These are phyloP conservation scores for Hipparchia sbordonii DNA, from an alignment of 2,888 invertebrate species.

Conservation along the genomic window DNA sequence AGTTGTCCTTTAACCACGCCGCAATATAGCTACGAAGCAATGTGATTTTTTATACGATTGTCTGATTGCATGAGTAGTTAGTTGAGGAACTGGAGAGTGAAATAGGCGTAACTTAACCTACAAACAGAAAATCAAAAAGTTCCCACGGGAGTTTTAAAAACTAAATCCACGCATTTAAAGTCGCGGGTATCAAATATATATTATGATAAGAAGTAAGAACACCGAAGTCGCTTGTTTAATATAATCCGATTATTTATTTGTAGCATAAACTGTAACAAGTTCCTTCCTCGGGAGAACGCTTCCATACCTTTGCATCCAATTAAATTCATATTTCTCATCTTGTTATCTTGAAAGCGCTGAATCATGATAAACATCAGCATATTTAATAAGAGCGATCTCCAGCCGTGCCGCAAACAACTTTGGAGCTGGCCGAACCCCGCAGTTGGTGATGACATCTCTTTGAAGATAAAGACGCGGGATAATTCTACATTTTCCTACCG, in stretches of 20 bases:
- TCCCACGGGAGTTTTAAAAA: no score
- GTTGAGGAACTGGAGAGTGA: no score
- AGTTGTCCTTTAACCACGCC: no score
- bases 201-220: background rate
- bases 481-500: constrained; percentile 79
- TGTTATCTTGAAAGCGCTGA: constrained; percentile 54
- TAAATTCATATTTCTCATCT: constrained; percentile 57
- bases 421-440: constrained; percentile 70
- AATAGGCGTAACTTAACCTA: no score
- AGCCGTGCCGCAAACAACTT: constrained; percentile 73
- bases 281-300: constrained; percentile 6
- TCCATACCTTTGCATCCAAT: constrained; percentile 45
- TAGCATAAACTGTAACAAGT: background rate
- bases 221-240: background rate
- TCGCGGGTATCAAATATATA: background rate
- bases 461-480: constrained; percentile 81
- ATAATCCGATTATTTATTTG: background rate
- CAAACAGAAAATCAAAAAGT: no score
- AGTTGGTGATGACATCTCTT: constrained; percentile 80
- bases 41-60: no score
- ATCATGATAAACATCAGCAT: constrained; percentile 66
- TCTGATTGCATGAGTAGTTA: no score
- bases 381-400: constrained; percentile 68
- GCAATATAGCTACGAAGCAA: no score
- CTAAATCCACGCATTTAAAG: no score